Percentiles rank a stretch among this genome's conserved stretches.
Conservation (phyloP, 2,113 vertebrate species). For the Pimephales promelas region DNA sequence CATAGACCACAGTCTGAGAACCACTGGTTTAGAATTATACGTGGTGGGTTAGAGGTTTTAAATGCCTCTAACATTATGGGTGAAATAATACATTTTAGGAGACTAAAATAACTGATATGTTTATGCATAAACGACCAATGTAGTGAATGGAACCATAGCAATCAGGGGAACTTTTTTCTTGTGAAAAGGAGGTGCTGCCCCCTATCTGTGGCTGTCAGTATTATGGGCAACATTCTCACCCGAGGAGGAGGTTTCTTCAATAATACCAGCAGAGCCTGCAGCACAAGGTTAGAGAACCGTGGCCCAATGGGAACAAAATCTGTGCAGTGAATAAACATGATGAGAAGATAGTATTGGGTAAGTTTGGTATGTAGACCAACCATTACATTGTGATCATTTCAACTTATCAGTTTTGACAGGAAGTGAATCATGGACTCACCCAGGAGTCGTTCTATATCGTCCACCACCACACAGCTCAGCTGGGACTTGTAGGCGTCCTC, state of each 20-base stretch:
- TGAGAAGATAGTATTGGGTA: background rate
- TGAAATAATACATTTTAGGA: background rate
- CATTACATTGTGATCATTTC: background rate
- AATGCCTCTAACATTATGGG: background rate
- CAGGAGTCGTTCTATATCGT: conserved; percentile 92
- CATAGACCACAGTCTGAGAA: background rate
- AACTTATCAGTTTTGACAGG: background rate
- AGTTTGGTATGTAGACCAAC: background rate
- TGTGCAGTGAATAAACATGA: conserved; percentile 61
- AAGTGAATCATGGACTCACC: conserved; percentile 74
- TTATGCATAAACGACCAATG: conserved; percentile 11
- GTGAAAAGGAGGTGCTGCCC: conserved; percentile 70
- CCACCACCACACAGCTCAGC: conserved; percentile 95
- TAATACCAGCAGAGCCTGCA: conserved; percentile 93
- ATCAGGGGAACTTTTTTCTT: background rate
- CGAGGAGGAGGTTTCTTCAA: conserved; percentile 94
- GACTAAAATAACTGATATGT: conserved; percentile 1
- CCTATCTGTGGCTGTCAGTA: conserved; percentile 63
- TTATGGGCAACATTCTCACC: conserved; percentile 72
- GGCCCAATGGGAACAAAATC: conserved; percentile 97
- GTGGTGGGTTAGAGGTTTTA: background rate
- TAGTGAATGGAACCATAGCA: background rate
- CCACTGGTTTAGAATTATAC: background rate
- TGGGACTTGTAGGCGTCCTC: conserved; percentile 98
- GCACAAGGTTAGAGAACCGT: conserved; percentile 94